These are phyloP conservation scores for Ctenochaetus hawaiiensis DNA, from an alignment of 2,797 vertebrate species.

Conservation along the genomic window DNA sequence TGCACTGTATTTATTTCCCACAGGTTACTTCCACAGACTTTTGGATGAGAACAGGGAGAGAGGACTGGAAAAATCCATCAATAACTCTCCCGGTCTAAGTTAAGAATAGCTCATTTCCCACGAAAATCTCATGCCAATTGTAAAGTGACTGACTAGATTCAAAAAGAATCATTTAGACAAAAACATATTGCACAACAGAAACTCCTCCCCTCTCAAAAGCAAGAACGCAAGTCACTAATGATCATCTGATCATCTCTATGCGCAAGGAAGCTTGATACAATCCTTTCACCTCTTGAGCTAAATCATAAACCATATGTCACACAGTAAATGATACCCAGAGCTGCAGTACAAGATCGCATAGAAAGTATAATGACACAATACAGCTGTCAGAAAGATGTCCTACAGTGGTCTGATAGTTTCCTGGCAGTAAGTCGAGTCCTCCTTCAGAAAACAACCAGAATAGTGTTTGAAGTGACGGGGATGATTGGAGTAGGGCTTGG, in stretches of 20 bases:
- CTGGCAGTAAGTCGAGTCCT: slow-evolving; percentile 63
- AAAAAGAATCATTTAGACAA: background rate
- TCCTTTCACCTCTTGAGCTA: slow-evolving; percentile 21
- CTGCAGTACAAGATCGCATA: slow-evolving; percentile 33
- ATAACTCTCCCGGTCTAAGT: background rate
- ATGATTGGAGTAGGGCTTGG: slow-evolving; percentile 52
- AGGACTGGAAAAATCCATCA: slow-evolving; percentile 39
- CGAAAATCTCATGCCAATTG: background rate
- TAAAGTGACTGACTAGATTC: background rate
- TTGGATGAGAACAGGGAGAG: slow-evolving; percentile 17
- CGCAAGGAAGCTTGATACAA: slow-evolving; percentile 14
- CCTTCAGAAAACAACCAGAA: slow-evolving; percentile 62
- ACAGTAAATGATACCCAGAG: slow-evolving; percentile 41
- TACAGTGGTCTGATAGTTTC: slow-evolving; percentile 70
- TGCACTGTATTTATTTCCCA: slow-evolving; percentile 49
- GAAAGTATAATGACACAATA: slow-evolving; percentile 46
- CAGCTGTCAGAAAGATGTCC: slow-evolving; percentile 55
- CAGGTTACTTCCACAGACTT: slow-evolving; percentile 31
- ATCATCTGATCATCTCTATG: slow-evolving; percentile 15
- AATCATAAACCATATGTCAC: slow-evolving; percentile 27
- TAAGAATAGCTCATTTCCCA: slow-evolving; percentile 31
- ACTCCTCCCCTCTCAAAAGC: background rate
- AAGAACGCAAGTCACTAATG: slow-evolving; percentile 2
- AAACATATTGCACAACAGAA: background rate
- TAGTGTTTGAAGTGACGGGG: slow-evolving; percentile 68